Evolutionary conservation across 2,113 vertebrate species (phyloP).

Genomic region (Pseudorasbora parva): DNA sequence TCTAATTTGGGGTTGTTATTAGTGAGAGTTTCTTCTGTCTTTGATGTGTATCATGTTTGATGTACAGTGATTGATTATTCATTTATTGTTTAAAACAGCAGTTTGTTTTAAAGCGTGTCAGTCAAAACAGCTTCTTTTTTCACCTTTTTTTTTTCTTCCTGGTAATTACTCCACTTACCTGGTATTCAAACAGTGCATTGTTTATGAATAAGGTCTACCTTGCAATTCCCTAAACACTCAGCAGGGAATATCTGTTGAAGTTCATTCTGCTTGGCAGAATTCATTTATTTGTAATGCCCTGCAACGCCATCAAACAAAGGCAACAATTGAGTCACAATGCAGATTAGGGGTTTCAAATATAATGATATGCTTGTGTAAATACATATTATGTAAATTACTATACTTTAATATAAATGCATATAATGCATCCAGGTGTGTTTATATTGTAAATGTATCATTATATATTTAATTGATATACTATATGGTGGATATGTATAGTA

Average conservation of each 20-base stretch:
- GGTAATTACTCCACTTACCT: conserved; percentile 4
- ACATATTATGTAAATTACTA: no score
- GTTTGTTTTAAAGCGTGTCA: neutral
- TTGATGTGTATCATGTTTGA: conserved; percentile 15
- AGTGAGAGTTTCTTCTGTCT: neutral
- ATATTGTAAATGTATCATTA: no score
- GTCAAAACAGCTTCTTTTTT: neutral
- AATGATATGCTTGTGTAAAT: neutral
- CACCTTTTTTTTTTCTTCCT: neutral
- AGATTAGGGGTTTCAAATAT: neutral
- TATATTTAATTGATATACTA: no score
- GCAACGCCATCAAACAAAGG: neutral
- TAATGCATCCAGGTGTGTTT: no score
- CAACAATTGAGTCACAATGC: neutral
- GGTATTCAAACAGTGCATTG: conserved; percentile 6
- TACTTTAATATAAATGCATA: no score
- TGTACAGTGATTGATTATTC: neutral
- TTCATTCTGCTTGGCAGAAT: neutral
- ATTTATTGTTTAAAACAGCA: neutral
- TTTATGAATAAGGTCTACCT: neutral
- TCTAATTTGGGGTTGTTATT: neutral
- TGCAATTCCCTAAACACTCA: neutral
- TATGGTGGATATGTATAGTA: no score
- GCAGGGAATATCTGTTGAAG: neutral
- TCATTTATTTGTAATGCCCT: neutral